phyloP scores from a whole-genome alignment of 1,140 invertebrate genomes.

The Halesus radiatus region DNA sequence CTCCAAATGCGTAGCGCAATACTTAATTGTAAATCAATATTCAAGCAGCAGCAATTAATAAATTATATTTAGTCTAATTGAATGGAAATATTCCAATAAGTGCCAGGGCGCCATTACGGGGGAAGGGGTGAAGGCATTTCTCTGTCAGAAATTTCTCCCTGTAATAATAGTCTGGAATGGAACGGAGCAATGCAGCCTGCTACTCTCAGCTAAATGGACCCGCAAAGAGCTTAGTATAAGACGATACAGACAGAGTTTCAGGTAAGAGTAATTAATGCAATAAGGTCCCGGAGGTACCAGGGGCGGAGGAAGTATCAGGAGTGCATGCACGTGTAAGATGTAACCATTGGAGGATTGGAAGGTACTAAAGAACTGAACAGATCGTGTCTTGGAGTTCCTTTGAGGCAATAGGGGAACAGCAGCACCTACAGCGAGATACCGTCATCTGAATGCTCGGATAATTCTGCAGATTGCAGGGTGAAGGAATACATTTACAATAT shows the following conservation, averaged over 20 bases:
- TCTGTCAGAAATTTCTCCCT: background rate
- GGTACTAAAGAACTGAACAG: too few relatives aligned
- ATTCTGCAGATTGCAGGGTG: too few relatives aligned
- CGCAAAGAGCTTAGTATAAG: conserved; percentile 16
- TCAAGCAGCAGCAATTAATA: too few relatives aligned
- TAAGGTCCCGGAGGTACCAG: background rate
- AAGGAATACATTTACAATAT: too few relatives aligned
- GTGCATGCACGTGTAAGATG: too few relatives aligned
- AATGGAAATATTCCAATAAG: conserved; percentile 1
- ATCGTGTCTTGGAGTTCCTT: too few relatives aligned
- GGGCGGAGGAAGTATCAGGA: background rate
- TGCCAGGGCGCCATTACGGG: background rate
- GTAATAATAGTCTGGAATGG: background rate
- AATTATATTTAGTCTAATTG: background rate
- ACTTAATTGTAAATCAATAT: too few relatives aligned
- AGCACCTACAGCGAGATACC: too few relatives aligned
- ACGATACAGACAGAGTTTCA: background rate
- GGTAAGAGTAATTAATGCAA: conserved; percentile 21
- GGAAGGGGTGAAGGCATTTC: background rate
- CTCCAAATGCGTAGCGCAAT: too few relatives aligned
- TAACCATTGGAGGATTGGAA: too few relatives aligned
- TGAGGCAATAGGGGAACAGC: too few relatives aligned
- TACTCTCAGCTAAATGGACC: conserved; percentile 14
- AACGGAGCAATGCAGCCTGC: background rate
- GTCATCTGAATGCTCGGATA: too few relatives aligned